Evolutionary conservation across 2,113 vertebrate species (phyloP).

Genomic region (Triplophysa dalaica): DNA sequence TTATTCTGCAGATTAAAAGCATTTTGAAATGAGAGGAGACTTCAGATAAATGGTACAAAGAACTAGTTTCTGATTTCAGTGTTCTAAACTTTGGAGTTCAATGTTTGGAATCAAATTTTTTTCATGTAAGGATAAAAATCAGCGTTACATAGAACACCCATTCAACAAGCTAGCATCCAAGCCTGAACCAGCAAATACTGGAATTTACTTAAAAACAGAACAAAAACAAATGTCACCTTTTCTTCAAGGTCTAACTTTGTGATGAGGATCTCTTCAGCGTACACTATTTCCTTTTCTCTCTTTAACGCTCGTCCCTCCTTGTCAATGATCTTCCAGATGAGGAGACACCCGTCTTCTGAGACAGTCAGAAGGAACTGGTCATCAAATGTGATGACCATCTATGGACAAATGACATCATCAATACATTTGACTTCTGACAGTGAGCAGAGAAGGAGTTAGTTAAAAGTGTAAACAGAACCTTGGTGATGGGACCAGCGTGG

Average conservation of each 20-base stretch:
- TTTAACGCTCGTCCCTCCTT: constrained; percentile 79
- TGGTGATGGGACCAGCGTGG: constrained; percentile 86
- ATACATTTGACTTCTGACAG: not conserved
- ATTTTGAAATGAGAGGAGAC: not conserved
- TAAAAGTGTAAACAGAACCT: constrained; percentile 70
- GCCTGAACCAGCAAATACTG: not conserved
- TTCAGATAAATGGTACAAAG: not conserved
- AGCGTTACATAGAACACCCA: no score
- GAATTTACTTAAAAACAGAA: not conserved
- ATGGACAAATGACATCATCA: constrained; percentile 28
- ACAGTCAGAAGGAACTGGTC: constrained; percentile 85
- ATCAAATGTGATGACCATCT: constrained; percentile 87
- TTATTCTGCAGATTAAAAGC: constrained; percentile 72
- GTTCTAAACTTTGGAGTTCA: no score
- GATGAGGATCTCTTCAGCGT: constrained; percentile 88
- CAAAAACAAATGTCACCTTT: constrained; percentile 72
- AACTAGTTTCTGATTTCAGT: not conserved
- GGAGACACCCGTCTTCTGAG: constrained; percentile 85
- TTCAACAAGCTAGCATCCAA: no score
- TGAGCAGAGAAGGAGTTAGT: not conserved
- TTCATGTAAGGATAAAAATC: no score
- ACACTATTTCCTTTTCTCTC: constrained; percentile 74
- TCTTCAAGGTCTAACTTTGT: constrained; percentile 89
- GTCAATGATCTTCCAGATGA: constrained; percentile 87
- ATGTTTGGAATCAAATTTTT: no score